Conservation (phyloP, 1,140 invertebrate species). For the Drosophila biarmipes region DNA sequence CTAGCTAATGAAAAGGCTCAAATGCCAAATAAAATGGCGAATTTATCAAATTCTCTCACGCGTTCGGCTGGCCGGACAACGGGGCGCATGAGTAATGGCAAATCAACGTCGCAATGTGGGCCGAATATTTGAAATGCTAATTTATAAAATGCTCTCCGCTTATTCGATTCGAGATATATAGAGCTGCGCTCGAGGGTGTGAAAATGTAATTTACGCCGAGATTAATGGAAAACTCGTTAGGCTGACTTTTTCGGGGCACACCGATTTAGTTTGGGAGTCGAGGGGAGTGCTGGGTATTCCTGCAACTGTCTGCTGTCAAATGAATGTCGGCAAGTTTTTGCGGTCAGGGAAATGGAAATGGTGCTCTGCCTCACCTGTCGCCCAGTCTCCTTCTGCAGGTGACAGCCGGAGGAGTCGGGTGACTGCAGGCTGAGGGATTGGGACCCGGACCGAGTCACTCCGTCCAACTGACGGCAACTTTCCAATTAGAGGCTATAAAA, state of each 20-base stretch:
- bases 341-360: slow-evolving; percentile 4
- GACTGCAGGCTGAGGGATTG: slow-evolving; percentile 5
- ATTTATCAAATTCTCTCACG: slow-evolving; percentile 69
- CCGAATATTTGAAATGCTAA: slow-evolving; percentile 56
- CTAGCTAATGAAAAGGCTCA: slow-evolving; percentile 66
- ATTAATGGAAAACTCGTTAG: slow-evolving; percentile 43
- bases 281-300: slow-evolving; percentile 3
- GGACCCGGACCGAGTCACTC: background rate
- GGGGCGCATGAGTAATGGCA: slow-evolving; percentile 52
- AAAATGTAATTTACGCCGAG: slow-evolving; percentile 47
- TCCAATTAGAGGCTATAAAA: slow-evolving; percentile 61
- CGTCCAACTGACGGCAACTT: slow-evolving; percentile 33
- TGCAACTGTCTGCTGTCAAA: slow-evolving; percentile 28
- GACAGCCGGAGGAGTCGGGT: slow-evolving; percentile 28
- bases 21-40: slow-evolving; percentile 75
- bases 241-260: background rate
- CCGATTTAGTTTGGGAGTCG: slow-evolving; percentile 16
- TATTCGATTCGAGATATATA: slow-evolving; percentile 29
- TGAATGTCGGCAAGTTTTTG: slow-evolving; percentile 32
- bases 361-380: slow-evolving; percentile 7
- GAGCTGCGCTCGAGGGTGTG: slow-evolving; percentile 18
- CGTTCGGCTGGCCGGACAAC: slow-evolving; percentile 5
- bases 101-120: slow-evolving; percentile 54
- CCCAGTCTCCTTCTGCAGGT: slow-evolving; percentile 42
- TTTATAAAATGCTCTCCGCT: slow-evolving; percentile 52